Evolutionary conservation across 2,113 vertebrate species (phyloP), one percentile per base, ranked within the genome.

Genomic region (Saccopteryx bilineata): DNA sequence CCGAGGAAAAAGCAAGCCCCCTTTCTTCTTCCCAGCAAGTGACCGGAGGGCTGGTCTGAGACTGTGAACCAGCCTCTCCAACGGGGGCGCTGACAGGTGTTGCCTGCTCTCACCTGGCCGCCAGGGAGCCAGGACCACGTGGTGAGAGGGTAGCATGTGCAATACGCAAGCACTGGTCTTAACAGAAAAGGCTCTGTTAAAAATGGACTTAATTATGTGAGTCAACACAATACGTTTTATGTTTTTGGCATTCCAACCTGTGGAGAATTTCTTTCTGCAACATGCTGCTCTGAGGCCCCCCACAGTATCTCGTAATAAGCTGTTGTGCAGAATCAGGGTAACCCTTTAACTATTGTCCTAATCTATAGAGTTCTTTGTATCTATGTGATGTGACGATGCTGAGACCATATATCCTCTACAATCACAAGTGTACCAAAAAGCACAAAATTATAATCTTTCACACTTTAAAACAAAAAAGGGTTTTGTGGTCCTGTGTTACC

Each of bases 401-500:
- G 66, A 33, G 9, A 61, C 61, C 61, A 75, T 31, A 58, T 21
- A 33, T 13, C 84, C 50, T 26, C n/a, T 71, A 80, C 33, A 83
- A 63, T 33, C 69, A 65, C 58, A 91, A 95, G 18, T 89, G 91
- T 71, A 94, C 79, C 96, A 26, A 79, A 68, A 90, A 94, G 93
- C 88, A 71, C 85, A 81, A 88, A 92, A 93, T 74, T 84, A 18
- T 84, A 18, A 46, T 54, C 86, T 93, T 95, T 72, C 82, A 74
- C 39, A 85, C 90, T 89, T 74, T 86, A 80, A 92, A 63, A 83
- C 74, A 17, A 66, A 68, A 63, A 82, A 86, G 6, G 26, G 56
- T 66, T 69, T 90, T 85, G 89, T 85, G 93, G 83, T 96, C 92
- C 96, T 74, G 82, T 87, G 39, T 96, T 96, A 94, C 94, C 86